phyloP scores from a whole-genome alignment of 1,140 invertebrate species.

The Drosophila bocqueti region DNA sequence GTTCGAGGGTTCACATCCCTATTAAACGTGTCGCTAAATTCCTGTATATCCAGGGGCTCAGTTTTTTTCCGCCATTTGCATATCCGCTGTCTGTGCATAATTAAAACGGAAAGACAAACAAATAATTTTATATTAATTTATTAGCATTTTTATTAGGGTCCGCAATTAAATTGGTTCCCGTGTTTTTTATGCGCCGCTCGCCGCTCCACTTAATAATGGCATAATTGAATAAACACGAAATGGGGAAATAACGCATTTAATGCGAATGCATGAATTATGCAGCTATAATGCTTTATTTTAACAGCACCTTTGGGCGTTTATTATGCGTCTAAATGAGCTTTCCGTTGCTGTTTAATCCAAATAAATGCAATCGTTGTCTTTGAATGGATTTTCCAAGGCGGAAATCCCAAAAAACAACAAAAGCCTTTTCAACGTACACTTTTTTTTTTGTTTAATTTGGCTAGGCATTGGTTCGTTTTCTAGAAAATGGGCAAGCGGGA shows the following conservation, averaged over 20 bases:
- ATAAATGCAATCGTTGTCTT: conserved; percentile 10
- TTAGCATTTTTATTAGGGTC: conserved; percentile 53
- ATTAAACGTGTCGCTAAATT: not conserved
- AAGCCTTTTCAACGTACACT: not conserved
- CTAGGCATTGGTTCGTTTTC: conserved; percentile 22
- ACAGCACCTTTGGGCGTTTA: not conserved
- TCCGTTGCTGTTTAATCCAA: conserved; percentile 9
- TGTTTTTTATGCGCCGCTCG: conserved; percentile 11
- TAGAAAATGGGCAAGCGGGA: conserved; percentile 21
- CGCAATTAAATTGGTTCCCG: conserved; percentile 44
- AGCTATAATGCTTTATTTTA: conserved; percentile 4
- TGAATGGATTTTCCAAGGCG: conserved; percentile 18
- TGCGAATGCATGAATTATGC: conserved; percentile 23
- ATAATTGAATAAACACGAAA: conserved; percentile 50
- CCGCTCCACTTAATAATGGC: conserved; percentile 37
- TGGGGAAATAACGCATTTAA: conserved; percentile 15
- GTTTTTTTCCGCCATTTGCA: conserved; percentile 11
- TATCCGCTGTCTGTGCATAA: conserved; percentile 47
- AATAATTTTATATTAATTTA: conserved; percentile 52
- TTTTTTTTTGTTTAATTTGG: conserved; percentile 9
- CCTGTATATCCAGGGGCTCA: not conserved
- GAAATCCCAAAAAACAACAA: conserved; percentile 24
- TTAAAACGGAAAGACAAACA: conserved; percentile 42
- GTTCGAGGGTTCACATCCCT: not conserved
- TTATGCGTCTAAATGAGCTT: not conserved